Evolutionary conservation across 1,140 invertebrate species (phyloP).

Genomic region (Hesperophylax magnus): DNA sequence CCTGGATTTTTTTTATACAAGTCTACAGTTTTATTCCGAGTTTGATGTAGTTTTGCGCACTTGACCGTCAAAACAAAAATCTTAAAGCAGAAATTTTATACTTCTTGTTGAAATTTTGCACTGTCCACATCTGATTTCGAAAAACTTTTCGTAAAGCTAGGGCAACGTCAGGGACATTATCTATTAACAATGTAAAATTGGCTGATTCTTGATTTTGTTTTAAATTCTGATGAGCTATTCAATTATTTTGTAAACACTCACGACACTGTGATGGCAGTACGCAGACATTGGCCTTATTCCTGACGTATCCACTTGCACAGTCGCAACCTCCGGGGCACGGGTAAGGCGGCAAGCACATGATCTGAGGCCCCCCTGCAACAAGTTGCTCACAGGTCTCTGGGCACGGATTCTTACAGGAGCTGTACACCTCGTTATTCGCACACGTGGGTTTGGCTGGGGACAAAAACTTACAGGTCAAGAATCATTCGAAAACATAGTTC

Average conservation of each 20-base stretch:
- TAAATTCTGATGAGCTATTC: too few species aligned
- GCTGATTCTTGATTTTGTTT: background rate
- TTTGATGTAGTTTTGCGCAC: too few species aligned
- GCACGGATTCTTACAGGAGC: slow-evolving; percentile 37
- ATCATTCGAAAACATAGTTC: too few species aligned
- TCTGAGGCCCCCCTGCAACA: background rate
- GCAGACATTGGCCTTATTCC: slow-evolving; percentile 1
- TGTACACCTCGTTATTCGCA: slow-evolving; percentile 40
- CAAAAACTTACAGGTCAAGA: too few species aligned
- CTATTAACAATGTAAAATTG: background rate
- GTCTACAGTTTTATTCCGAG: too few species aligned
- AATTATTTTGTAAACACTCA: background rate
- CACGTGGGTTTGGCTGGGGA: too few species aligned
- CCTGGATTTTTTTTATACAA: too few species aligned
- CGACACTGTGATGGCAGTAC: slow-evolving; percentile 9
- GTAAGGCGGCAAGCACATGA: background rate
- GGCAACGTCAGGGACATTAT: too few species aligned
- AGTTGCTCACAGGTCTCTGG: slow-evolving; percentile 43
- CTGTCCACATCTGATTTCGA: background rate
- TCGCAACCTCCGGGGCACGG: slow-evolving; percentile 27
- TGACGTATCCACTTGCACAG: slow-evolving; percentile 18
- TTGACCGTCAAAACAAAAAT: too few species aligned
- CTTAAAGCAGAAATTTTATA: background rate
- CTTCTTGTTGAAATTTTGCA: background rate
- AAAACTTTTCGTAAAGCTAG: background rate